Base-by-base conservation (phyloP, 2,888 invertebrate species). In the Pseudococcus viburni region DNA sequence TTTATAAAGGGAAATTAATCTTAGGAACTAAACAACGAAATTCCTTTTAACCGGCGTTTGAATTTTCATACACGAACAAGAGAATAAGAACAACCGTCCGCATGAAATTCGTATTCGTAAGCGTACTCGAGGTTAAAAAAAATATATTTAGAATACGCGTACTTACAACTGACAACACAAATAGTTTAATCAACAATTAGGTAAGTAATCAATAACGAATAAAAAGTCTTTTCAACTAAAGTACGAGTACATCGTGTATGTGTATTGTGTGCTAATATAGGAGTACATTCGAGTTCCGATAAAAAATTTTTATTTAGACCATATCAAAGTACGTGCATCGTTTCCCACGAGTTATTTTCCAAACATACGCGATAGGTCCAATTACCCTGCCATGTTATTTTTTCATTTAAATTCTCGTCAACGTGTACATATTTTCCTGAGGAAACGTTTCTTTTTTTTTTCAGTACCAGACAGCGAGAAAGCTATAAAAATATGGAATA, bases 1-100 rank as follows among this genome's bases (percentile, higher is more conserved):
- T 39, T 77, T 39, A 39, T 39, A 77, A 77, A 39, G 39, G 39
- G 39, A 77, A 77, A 39, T 77, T 39, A 26, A 77, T 80, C 80
- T 80, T 80, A 42, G 42, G 39, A 80, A 80, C 80, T 42, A 80
- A 80, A 42, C 19, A 80, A 80, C 80, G 80, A 80, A 80, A 80
- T 80, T 80, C 42, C 80, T 42, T 42, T 17, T 42, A 42, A n/a
- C 80, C 5, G n/a, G 42, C 80, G 6, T 42, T 39, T 46, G 42
- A 80, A 11, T 80, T 80, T 42, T 42, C 39, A 80, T 46, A 42
- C 9, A 80, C 1, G n/a, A 80, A 80, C 46, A 17, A 73, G 26
- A 33, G 26, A 33, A 33, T 33, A 33, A 33, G 7, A 33, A 33
- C 26, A 33, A 15, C 26, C 39, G 77, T 26, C 22, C 77, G 15